Conservation (phyloP, 2,797 vertebrate genomes). For the Enteromius trimaculatus region DNA sequence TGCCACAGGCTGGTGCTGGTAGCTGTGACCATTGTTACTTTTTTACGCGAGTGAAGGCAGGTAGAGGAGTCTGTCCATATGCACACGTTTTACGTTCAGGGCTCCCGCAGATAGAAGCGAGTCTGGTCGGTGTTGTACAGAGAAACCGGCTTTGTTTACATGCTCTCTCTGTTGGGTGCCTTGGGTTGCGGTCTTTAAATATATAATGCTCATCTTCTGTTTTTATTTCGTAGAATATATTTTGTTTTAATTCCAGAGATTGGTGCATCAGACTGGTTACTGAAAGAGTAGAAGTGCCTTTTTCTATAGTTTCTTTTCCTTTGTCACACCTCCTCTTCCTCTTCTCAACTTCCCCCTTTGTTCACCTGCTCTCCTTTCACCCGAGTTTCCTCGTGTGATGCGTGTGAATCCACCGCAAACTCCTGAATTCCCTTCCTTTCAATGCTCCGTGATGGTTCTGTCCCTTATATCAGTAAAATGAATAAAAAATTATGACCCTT, state of each 20-base stretch:
- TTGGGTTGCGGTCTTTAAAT: conserved; percentile 43
- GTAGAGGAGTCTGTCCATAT: conserved; percentile 54
- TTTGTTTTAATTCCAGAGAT: conserved; percentile 19
- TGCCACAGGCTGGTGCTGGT: conserved; percentile 65
- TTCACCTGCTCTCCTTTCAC: neutral
- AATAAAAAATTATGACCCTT: conserved; percentile 59
- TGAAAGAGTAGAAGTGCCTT: conserved; percentile 78
- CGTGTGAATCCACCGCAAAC: neutral
- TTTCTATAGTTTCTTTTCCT: conserved; percentile 55
- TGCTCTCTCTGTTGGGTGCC: conserved; percentile 69
- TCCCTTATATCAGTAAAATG: conserved; percentile 46
- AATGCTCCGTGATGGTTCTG: conserved; percentile 43
- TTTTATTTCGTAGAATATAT: conserved; percentile 9
- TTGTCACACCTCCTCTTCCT: conserved; percentile 1
- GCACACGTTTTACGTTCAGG: conserved; percentile 49
- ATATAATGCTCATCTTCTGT: conserved; percentile 3
- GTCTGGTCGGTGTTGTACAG: conserved; percentile 93
- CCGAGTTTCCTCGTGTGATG: neutral
- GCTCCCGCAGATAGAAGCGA: conserved; percentile 63
- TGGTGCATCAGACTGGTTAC: conserved; percentile 59
- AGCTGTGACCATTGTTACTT: conserved; percentile 71
- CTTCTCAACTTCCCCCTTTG: neutral
- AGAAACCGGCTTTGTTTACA: conserved; percentile 95
- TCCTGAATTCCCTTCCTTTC: conserved; percentile 1
- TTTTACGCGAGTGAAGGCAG: conserved; percentile 21